A percentile compares a stretch with the other conserved stretches of the same genome.
Conservation (phyloP, 2,113 vertebrate genomes). For the Mola mola region DNA sequence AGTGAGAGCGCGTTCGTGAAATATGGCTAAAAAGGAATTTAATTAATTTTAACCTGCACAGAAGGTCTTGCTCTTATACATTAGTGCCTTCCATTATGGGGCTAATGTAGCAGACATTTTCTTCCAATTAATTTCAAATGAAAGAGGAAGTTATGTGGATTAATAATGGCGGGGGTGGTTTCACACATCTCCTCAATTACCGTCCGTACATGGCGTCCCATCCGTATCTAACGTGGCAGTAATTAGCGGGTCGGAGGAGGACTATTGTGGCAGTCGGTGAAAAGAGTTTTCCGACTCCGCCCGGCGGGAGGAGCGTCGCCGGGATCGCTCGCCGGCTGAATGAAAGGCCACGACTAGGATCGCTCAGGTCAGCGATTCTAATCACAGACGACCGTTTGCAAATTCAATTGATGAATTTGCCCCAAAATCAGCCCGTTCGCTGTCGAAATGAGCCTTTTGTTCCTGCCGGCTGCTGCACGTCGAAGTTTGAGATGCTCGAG, state of each 20-base stretch:
- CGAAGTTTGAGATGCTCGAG: too few relatives aligned
- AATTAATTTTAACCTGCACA: constrained; percentile 90
- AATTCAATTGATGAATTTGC: constrained; percentile 28
- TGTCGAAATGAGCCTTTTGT: constrained; percentile 1
- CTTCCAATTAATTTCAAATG: constrained; percentile 92
- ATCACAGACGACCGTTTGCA: constrained; percentile 36
- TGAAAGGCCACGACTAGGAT: constrained; percentile 42
- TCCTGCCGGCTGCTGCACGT: neutral
- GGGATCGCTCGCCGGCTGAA: constrained; percentile 15
- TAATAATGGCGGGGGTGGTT: constrained; percentile 86
- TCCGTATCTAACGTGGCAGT: constrained; percentile 69
- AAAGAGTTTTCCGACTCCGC: constrained; percentile 29
- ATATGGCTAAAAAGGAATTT: constrained; percentile 89
- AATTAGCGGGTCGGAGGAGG: constrained; percentile 66
- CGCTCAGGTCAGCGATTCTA: constrained; percentile 32
- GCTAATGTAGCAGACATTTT: constrained; percentile 93
- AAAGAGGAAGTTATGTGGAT: constrained; percentile 89
- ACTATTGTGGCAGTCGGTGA: constrained; percentile 49
- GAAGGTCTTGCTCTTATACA: constrained; percentile 86
- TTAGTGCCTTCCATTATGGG: constrained; percentile 88
- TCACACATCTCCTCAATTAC: constrained; percentile 75
- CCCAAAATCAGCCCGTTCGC: neutral
- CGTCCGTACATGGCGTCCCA: constrained; percentile 28
- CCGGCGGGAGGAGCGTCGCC: constrained; percentile 19
- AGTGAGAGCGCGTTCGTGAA: constrained; percentile 89